Base-by-base conservation (phyloP, 2,888 invertebrate genomes). In the Rhorus exstirpatorius region DNA sequence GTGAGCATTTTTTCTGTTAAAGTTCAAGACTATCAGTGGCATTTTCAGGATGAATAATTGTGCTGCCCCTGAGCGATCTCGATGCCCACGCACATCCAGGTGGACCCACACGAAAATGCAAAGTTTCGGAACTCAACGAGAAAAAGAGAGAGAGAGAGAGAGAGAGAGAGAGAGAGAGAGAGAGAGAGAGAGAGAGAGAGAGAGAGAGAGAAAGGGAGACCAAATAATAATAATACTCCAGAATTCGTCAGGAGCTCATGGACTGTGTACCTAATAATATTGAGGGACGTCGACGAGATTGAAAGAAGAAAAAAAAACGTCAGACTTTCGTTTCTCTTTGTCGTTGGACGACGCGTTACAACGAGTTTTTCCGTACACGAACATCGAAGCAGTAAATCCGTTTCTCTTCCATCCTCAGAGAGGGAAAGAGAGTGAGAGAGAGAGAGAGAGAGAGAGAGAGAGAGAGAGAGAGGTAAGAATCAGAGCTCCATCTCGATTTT, bases 361-460 rank as follows among this genome's bases (percentile, higher is more conserved):
- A 31, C 21, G 44, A 46, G 53, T 35, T 55, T 78, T 61, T 71
- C 85, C 80, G 86, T 85, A 79, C 86, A 38, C 65, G 55, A 58
- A 61, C 41, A 63, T 60, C 72, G 76, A 65, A 65, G 76, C 63
- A 21, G 65, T 12, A 71, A 76, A 71, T 76, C 76, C 80, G 71
- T 71, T 60, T 68, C 51, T 65, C 35, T 12, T 71, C 41, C 26
- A 60, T 71, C 51, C 24, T 49, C 58, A 24, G 21, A n/a, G 31
- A 21, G 31, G 14, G n/a, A 26, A 67, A 3, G 3, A 17, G 21
- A 55, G 8, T 14, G 51, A 68, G 14, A 41, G 14, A 1, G 24
- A 24, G 24, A 17, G 38, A 12, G 31, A 63, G 6, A 26, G 63
- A 3, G 3, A 17, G 21, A 55, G 8, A 14, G 51, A 68, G 14